Evolutionary conservation across 1,140 invertebrate species (phyloP), one percentile per base, ranked within the genome.

Genomic region (Lasioglossum baleicum): DNA sequence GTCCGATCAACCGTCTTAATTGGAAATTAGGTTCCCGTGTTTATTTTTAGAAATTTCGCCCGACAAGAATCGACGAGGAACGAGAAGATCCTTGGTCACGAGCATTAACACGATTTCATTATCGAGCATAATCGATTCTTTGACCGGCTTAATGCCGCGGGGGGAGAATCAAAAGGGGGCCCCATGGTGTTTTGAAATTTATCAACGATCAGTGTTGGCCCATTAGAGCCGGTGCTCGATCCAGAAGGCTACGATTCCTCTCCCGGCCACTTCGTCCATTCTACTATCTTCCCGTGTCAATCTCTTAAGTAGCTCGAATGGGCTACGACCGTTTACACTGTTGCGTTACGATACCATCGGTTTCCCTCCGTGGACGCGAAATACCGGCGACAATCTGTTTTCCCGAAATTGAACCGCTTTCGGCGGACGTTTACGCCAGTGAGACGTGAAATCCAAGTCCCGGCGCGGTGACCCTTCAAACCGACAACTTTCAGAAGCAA

Each of bases 221-320:
- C 85, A 86, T 86, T 86, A 86, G 85, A 80, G 81, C 61, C 78
- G 72, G 31, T 79, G 80, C 75, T 51, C 83, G 79, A 76, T 67
- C 76, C 73, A 26, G 76, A 20, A 51, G 80, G 73, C 81, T 44
- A 74, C 75, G 71, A 81, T 73, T 71, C 78, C 66, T 68, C 65
- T 35, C n/a, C 35, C 64, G 65, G 20, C 65, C 79, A 56, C 82
- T 71, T 61, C 70, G 82, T 86, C 84, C 85, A 87, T 87, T 87
- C 84, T 82, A 84, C 69, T 87, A 86, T 87, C 84, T 87, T 64
- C 17, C n/a, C 82, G 69, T 86, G 84, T 86, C 85, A 86, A 87
- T 87, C 85, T 87, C 68, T 82, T 87, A 87, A 87, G 85, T 87
- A 87, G 85, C 82, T 73, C 83, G 82, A 84, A 86, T 70, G 75